Evolutionary conservation across 2,113 vertebrate species (phyloP), one percentile per base, ranked within the genome.

Genomic region (Microtus montanus): DNA sequence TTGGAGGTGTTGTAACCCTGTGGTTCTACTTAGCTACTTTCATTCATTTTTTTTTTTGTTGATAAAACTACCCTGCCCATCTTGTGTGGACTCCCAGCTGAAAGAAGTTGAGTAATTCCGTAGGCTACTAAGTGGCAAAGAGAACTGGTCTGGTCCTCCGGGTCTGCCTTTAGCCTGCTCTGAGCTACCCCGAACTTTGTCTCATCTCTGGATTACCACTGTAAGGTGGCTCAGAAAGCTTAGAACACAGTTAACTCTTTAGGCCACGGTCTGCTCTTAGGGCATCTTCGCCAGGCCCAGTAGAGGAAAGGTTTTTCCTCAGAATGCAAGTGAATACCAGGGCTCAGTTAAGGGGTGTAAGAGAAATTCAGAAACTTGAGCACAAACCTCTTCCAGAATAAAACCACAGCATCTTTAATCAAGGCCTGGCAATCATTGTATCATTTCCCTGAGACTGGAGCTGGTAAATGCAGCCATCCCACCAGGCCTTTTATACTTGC

Each of bases 351-450:
- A 96, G n/a, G n/a, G 66, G 89, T 86, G 15, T 68, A 68, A 94
- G 71, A 44, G 52, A 95, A 96, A 93, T 93, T 87, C 73, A 79
- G 88, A 96, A 96, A 94, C 61, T 90, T 83, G 78, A 96, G 68
- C 70, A 96, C 91, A 71, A 95, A 91, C 89, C 63, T 68, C 73
- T 96, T 94, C 86, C 95, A 94, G 94, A 97, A 96, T 89, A 95
- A 97, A 97, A 97, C 96, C 95, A 95, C 96, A 95, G 88, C 93
- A 96, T 93, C 96, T 97, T 97, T 97, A 97, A 96, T 97, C 96
- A 97, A 94, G 87, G 78, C 38, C 93, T 97, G 95, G 94, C 94
- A 95, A 94, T 92, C 87, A 93, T 47, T 20, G 17, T 80, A 94
- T 94, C 93, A 0, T 94, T 96, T 97, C 90, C 87, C 70, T 61